Evolutionary conservation across 2,113 vertebrate genomes (phyloP).

Genomic region (Zosterops pallidus): DNA sequence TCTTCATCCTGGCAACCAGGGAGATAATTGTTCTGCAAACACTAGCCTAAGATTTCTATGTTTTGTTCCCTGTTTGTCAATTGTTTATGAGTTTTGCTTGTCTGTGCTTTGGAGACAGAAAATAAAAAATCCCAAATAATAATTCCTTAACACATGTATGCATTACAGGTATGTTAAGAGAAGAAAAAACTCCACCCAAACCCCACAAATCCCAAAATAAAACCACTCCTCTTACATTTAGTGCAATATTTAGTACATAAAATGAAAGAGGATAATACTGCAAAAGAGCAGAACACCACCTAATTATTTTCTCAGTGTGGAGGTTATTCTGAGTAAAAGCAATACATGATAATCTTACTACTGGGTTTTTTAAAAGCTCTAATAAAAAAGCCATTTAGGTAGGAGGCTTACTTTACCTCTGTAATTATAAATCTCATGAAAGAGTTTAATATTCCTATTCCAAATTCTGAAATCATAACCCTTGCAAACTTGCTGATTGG

Average conservation of each 20-base stretch:
- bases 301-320: background rate
- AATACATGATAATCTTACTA: background rate
- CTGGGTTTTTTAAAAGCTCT: background rate
- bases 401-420: background rate
- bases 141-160: background rate
- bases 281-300: background rate
- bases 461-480: background rate
- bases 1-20: background rate
- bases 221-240: rapidly evolving
- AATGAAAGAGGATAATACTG: background rate
- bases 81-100: background rate
- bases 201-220: rapidly evolving
- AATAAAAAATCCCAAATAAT: background rate
- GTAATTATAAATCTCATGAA: background rate
- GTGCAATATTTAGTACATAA: background rate
- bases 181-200: background rate
- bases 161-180: background rate
- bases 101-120: background rate
- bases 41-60: background rate
- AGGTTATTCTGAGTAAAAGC: background rate
- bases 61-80: background rate
- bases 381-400: background rate
- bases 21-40: background rate
- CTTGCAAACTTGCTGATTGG: background rate
- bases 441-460: background rate